phyloP scores from a whole-genome alignment of 37 sponge, comb jelly and placozoan species.

The Aplysina aerophoba region DNA sequence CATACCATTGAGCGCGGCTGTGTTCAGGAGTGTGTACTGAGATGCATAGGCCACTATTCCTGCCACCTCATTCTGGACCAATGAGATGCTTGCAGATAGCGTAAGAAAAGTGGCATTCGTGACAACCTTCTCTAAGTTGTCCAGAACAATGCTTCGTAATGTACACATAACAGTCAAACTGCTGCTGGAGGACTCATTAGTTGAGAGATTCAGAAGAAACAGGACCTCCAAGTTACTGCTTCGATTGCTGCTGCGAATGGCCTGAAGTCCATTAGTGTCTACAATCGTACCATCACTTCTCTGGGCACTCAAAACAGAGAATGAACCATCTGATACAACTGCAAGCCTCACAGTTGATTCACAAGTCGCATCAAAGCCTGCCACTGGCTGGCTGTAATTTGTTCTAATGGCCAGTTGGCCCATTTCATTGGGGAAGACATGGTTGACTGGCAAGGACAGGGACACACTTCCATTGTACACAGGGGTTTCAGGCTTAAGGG shows the following conservation, averaged over 20 bases:
- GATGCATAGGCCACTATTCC: neutral
- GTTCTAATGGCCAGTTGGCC: neutral
- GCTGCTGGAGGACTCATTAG: no score
- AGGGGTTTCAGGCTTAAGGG: neutral
- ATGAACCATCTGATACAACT: neutral
- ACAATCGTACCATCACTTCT: neutral
- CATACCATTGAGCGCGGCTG: neutral
- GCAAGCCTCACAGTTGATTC: neutral
- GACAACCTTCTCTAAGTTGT: neutral
- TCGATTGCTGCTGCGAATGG: neutral
- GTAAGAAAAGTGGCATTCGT: neutral
- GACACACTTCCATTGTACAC: neutral
- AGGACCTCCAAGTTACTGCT: neutral
- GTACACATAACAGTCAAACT: no score
- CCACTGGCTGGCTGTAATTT: neutral
- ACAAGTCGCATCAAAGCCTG: neutral
- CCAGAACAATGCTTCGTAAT: neutral
- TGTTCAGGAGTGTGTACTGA: neutral
- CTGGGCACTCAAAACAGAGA: conserved; percentile 8
- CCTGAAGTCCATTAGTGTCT: neutral
- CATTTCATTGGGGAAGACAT: neutral
- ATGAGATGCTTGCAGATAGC: neutral
- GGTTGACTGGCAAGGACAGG: neutral
- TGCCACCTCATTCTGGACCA: neutral
- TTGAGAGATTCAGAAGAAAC: neutral